Evolutionary conservation across 2,113 vertebrate genomes (phyloP), one percentile per base, ranked within the genome.

Genomic region (Saccopteryx leptura): DNA sequence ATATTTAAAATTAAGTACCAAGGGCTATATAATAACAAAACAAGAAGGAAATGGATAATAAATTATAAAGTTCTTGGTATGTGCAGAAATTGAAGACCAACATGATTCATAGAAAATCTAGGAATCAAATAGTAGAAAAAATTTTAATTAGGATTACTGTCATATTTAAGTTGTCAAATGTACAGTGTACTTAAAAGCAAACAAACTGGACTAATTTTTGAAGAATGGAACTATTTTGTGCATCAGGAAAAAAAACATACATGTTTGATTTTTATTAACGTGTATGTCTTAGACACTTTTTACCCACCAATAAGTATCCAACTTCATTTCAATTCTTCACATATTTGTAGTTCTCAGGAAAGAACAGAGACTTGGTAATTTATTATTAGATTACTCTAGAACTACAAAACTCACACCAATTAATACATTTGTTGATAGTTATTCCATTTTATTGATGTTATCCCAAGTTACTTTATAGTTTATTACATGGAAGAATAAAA

Each of bases 121-220:
- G 23, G 4, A 93, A 84, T 89, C 50, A 87, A 54, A 72, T 81
- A 54, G 72, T 96, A 72, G 33, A 76, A 93, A 93, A 90, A 85
- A 3, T 48, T 50, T 81, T 61, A 83, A 71, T 28, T 94, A 76
- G 1, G 14, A 72, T 50, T 33, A 80, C 31, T 39, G 1, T 94
- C 23, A 87, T 26, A 60, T 75, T 89, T 79, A 63, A 80, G 18
- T 33, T 94, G 9, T 93, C 31, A 95, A 66, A 24, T 39, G 6
- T 14, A 65, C 1, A 60, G 18, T 69, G 12, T 60, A n/a, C 63
- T 93, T 82, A 72, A 80, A 72, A 91, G 21, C 23, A 87, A 81
- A 18, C 39, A n/a, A 66, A n/a, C 1, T n/a, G 0, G 17, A 31
- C 6, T 63, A n/a, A 0, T 4, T 19, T 88, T 95, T 90, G n/a